These are phyloP conservation scores for Sceloporus tristichus DNA, from an alignment of 2,113 vertebrate genomes.

Conservation along the genomic window DNA sequence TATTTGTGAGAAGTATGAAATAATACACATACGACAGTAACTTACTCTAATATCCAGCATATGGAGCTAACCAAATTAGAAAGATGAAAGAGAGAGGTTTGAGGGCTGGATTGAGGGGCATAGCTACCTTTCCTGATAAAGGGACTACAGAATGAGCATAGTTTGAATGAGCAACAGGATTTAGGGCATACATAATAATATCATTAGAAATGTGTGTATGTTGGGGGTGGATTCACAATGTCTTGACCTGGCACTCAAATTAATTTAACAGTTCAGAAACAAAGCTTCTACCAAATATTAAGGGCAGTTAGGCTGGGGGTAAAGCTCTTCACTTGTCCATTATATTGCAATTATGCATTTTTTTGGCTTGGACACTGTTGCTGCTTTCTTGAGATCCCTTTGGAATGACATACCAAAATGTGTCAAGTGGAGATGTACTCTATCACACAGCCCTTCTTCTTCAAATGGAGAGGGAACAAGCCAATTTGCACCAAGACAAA, in stretches of 20 bases:
- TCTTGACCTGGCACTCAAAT: neutral
- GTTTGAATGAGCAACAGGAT: too few species aligned
- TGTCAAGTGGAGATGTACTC: neutral
- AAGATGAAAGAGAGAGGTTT: too few species aligned
- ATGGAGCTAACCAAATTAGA: too few species aligned
- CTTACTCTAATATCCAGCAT: too few species aligned
- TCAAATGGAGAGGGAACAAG: accelerated
- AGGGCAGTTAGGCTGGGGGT: neutral
- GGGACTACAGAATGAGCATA: too few species aligned
- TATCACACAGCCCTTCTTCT: neutral
- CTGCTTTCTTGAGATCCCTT: neutral
- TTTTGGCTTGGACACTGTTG: neutral
- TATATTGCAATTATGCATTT: neutral
- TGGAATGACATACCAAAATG: neutral
- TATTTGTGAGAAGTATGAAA: too few species aligned
- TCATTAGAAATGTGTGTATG: too few species aligned
- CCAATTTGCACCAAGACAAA: neutral
- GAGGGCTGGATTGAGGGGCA: too few species aligned
- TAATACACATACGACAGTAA: too few species aligned
- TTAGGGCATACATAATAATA: too few species aligned
- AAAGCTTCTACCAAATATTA: neutral
- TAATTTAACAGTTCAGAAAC: neutral
- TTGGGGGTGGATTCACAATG: neutral
- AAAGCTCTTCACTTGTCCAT: neutral
- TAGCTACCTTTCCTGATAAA: too few species aligned